Conservation (phyloP, 2,888 invertebrate species). For the Macrosoma leucophasiata region DNA sequence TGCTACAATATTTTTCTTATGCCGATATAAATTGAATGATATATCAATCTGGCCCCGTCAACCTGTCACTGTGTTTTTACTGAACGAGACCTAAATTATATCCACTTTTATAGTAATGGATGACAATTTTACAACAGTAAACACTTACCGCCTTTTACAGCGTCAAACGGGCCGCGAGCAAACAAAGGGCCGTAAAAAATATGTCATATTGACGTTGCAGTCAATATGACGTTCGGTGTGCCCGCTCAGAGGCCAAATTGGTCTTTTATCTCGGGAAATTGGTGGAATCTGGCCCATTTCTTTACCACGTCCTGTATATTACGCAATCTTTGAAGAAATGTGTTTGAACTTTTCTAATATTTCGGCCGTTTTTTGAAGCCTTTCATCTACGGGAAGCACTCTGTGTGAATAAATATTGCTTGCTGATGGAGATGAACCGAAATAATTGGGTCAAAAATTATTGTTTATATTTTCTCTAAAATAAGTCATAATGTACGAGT, state of each 20-base stretch:
- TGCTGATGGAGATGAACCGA: too few species aligned
- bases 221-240: constrained; percentile 43
- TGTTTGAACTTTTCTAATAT: too few species aligned
- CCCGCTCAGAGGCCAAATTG: constrained; percentile 29
- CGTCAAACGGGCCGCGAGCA: constrained; percentile 32
- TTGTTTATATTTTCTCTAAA: too few species aligned
- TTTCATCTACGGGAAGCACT: too few species aligned
- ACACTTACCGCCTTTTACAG: constrained; percentile 33
- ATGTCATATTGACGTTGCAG: constrained; percentile 32
- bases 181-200: constrained; percentile 26
- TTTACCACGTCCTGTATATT: too few species aligned
- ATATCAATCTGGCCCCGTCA: constrained; percentile 1
- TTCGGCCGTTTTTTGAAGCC: too few species aligned
- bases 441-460: too few species aligned
- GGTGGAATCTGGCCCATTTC: too few species aligned
- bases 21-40: constrained; percentile 10
- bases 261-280: neutral
- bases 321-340: too few species aligned
- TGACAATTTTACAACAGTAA: constrained; percentile 29
- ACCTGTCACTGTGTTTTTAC: too few species aligned
- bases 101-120: constrained; percentile 24
- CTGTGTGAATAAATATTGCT: too few species aligned
- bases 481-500: too few species aligned
- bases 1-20: constrained; percentile 16
- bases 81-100: constrained; percentile 16